phyloP scores from a whole-genome alignment of 2,888 invertebrate genomes.

The Hedya salicella region DNA sequence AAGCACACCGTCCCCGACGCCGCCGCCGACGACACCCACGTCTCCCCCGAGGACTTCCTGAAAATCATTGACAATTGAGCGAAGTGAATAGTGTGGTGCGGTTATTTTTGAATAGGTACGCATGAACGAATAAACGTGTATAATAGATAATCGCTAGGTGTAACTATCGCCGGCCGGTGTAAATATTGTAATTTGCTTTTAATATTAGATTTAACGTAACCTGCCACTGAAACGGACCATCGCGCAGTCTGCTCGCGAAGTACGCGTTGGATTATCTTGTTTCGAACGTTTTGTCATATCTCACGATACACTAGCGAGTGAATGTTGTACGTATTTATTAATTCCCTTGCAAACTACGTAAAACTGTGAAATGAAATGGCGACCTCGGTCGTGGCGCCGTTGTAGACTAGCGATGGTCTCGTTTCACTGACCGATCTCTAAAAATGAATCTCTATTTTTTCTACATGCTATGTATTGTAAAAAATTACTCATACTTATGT shows the following conservation, averaged over 20 bases:
- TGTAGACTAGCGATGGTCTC: constrained; percentile 72
- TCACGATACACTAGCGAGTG: neutral
- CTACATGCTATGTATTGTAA: constrained; percentile 84
- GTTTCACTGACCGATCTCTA: constrained; percentile 84
- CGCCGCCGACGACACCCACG: constrained; percentile 60
- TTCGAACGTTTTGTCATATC: neutral
- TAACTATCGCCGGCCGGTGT: constrained; percentile 71
- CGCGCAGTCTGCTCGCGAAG: constrained; percentile 60
- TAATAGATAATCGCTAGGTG: constrained; percentile 64
- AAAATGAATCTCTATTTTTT: constrained; percentile 85
- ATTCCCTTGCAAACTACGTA: neutral
- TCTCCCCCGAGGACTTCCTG: constrained; percentile 74
- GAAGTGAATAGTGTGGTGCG: constrained; percentile 46
- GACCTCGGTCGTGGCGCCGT: neutral
- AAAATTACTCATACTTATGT: constrained; percentile 79
- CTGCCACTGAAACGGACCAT: constrained; percentile 83
- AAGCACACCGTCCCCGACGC: constrained; percentile 77
- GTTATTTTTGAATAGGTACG: constrained; percentile 57
- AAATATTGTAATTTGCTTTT: constrained; percentile 83
- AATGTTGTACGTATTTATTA: constrained; percentile 1
- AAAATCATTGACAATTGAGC: constrained; percentile 74
- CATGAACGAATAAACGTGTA: constrained; percentile 69
- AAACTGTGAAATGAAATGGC: neutral
- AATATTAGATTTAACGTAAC: constrained; percentile 72
- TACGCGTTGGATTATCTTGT: neutral